Conservation (phyloP, 2,113 vertebrate species). For the Microtus montanus region DNA sequence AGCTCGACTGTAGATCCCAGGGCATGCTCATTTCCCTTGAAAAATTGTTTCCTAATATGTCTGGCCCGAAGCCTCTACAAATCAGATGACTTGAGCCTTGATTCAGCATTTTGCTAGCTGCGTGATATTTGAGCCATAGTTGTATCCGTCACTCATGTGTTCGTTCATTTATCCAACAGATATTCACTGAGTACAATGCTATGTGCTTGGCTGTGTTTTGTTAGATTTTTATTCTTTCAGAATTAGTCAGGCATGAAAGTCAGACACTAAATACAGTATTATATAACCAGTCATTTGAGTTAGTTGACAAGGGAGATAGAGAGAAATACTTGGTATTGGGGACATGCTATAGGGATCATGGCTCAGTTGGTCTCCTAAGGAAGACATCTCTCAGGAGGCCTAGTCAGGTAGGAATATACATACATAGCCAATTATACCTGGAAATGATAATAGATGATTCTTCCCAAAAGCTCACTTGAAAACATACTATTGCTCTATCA, state of each 20-base stretch:
- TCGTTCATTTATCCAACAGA: neutral
- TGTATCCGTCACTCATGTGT: neutral
- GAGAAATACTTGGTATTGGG: neutral
- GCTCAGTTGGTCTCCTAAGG: neutral
- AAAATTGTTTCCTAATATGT: neutral
- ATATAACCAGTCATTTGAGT: neutral
- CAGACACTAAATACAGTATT: neutral
- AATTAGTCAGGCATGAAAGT: neutral
- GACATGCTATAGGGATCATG: accelerated
- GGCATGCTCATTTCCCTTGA: neutral
- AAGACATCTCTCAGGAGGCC: neutral
- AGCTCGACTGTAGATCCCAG: neutral
- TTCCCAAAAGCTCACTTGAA: neutral
- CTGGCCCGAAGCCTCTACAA: neutral
- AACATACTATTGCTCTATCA: neutral
- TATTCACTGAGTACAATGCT: neutral
- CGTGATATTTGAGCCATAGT: neutral
- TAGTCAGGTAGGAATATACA: neutral
- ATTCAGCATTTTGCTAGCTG: neutral
- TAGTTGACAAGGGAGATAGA: neutral
- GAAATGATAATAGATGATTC: neutral
- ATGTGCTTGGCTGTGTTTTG: neutral
- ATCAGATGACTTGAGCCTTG: neutral
- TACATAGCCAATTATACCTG: neutral
- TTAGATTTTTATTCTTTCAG: neutral